Evolutionary conservation across 2,113 vertebrate species (phyloP).

Genomic region (Datnioides undecimradiatus): DNA sequence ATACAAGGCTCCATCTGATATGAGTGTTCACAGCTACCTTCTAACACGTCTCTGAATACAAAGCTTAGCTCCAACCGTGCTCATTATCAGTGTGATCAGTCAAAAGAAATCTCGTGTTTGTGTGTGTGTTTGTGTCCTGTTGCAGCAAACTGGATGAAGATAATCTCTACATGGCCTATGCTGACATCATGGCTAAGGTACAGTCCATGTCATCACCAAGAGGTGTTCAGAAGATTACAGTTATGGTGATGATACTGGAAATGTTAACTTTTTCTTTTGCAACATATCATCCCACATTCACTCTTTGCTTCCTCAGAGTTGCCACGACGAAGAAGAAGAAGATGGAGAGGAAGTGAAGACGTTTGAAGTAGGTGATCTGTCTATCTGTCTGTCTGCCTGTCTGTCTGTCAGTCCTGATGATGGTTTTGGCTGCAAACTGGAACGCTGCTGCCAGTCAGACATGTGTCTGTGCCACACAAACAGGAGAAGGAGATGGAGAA

Average conservation of each 20-base stretch:
- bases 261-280: not conserved
- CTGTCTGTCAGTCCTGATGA: not conserved
- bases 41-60: not conserved
- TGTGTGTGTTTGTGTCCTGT: slow-evolving; percentile 32
- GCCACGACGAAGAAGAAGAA: slow-evolving; percentile 96
- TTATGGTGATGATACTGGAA: not conserved
- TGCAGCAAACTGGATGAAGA: slow-evolving; percentile 96
- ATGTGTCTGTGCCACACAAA: not conserved
- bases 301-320: slow-evolving; percentile 85
- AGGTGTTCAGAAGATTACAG: not conserved
- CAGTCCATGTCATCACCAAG: not conserved
- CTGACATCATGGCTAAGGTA: slow-evolving; percentile 99
- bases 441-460: not conserved
- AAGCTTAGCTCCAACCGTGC: too few species aligned
- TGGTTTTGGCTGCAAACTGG: not conserved
- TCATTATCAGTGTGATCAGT: not conserved
- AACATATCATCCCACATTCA: not conserved
- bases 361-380: slow-evolving; percentile 91
- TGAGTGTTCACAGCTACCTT: not conserved
- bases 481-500: slow-evolving; percentile 99
- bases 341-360: slow-evolving; percentile 96
- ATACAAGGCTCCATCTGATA: not conserved
- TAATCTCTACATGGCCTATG: slow-evolving; percentile 96
- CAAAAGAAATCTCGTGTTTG: too few species aligned
- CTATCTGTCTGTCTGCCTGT: not conserved